Evolutionary conservation across 2,888 invertebrate genomes (phyloP).

Genomic region (Troides helena): DNA sequence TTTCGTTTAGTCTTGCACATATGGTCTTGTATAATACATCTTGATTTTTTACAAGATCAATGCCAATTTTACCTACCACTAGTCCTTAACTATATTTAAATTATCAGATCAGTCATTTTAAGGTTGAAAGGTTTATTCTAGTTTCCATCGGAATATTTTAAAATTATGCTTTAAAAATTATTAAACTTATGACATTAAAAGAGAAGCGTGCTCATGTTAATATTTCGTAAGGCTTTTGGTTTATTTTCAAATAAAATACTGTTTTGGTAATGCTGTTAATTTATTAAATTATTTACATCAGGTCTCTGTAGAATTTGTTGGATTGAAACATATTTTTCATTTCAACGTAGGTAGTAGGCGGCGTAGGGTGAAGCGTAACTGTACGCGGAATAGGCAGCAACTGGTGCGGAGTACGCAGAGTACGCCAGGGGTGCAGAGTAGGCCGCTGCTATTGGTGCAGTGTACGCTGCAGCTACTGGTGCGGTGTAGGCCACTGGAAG

Average conservation of each 20-base stretch:
- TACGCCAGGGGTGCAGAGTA: constrained; percentile 52
- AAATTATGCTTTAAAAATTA: too few species aligned
- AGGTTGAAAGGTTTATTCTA: too few species aligned
- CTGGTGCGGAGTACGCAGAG: constrained; percentile 48
- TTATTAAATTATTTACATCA: constrained; percentile 31
- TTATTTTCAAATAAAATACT: constrained; percentile 8
- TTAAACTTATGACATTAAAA: background rate
- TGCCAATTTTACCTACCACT: too few species aligned
- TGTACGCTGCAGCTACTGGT: constrained; percentile 46
- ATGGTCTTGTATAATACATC: too few species aligned
- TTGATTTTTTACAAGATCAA: too few species aligned
- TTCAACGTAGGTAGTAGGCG: constrained; percentile 42
- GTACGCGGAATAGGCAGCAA: constrained; percentile 51
- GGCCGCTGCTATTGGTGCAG: constrained; percentile 48
- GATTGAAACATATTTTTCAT: constrained; percentile 37
- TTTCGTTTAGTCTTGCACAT: too few species aligned
- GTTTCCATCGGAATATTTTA: too few species aligned
- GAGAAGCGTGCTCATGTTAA: background rate
- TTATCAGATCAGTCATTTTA: too few species aligned
- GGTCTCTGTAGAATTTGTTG: constrained; percentile 35
- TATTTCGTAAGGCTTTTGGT: background rate
- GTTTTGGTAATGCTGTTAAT: constrained; percentile 12
- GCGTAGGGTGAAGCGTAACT: constrained; percentile 47
- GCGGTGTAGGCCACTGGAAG: constrained; percentile 48
- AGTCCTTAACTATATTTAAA: too few species aligned